Evolutionary conservation across 2,113 vertebrate species (phyloP).

Genomic region (Nycticorax nycticorax): DNA sequence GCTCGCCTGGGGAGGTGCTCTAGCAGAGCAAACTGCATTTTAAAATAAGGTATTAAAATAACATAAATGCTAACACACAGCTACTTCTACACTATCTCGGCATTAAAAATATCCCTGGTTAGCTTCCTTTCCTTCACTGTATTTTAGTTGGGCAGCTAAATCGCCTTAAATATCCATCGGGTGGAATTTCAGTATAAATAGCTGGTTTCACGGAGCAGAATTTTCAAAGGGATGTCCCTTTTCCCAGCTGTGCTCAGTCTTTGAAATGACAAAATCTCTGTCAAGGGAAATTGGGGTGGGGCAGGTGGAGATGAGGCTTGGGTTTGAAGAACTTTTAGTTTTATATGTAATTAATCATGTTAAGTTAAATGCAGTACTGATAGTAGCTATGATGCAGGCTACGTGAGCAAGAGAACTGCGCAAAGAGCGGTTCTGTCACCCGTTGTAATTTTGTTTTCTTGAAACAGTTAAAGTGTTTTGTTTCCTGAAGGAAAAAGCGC

Average conservation of each 20-base stretch:
- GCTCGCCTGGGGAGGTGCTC: not conserved
- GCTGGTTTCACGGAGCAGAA: not conserved
- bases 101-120: not conserved
- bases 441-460: not conserved
- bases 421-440: not conserved
- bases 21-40: not conserved
- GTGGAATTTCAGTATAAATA: not conserved
- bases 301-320: not conserved
- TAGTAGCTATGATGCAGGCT: not conserved
- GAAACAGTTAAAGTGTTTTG: constrained; percentile 28
- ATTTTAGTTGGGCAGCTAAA: not conserved
- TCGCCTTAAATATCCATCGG: not conserved
- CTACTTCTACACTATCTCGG: not conserved
- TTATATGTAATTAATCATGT: not conserved
- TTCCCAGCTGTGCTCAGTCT: not conserved
- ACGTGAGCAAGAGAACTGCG: not conserved
- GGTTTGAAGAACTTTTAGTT: not conserved
- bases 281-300: not conserved
- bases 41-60: not conserved
- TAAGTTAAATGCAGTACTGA: not conserved
- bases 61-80: not conserved
- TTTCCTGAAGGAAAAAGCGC: constrained; percentile 61
- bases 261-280: not conserved
- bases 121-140: not conserved
- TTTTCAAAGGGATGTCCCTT: not conserved